Evolutionary conservation across 2,888 invertebrate genomes (phyloP).

Genomic region (Nasonovia ribisnigri): DNA sequence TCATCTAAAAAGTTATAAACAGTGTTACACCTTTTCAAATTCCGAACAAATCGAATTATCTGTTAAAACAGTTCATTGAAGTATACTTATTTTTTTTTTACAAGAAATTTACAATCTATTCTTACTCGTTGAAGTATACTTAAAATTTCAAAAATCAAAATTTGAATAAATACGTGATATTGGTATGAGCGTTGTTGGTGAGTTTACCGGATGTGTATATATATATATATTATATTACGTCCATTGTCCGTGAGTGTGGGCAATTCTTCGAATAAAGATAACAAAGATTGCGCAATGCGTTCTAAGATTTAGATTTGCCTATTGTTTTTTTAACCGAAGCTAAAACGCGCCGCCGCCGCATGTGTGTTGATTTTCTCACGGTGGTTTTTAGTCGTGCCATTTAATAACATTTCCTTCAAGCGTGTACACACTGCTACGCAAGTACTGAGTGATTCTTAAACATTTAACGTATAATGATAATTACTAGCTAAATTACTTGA

Average conservation of each 20-base stretch:
- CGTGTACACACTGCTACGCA: neutral
- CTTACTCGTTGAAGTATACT: neutral
- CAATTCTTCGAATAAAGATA: constrained; percentile 47
- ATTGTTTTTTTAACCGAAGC: constrained; percentile 22
- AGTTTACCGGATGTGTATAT: neutral
- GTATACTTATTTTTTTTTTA: too few relatives aligned
- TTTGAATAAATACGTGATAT: neutral
- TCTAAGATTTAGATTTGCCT: constrained; percentile 16
- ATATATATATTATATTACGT: neutral
- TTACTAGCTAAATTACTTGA: neutral
- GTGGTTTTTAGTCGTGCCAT: neutral
- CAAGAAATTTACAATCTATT: too few relatives aligned
- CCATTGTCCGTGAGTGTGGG: neutral
- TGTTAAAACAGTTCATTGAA: neutral
- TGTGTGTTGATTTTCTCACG: constrained; percentile 43
- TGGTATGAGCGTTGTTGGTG: neutral
- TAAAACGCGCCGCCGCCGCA: neutral
- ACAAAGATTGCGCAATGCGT: constrained; percentile 37
- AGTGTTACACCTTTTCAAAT: neutral
- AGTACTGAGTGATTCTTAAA: neutral
- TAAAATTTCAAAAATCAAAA: neutral
- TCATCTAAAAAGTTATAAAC: too few relatives aligned
- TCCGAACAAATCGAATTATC: neutral
- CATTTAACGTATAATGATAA: neutral
- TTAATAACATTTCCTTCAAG: neutral